Percentiles rank a stretch among this genome's conserved stretches.
Evolutionary conservation across 2,113 vertebrate species (phyloP).

Genomic region (Todiramphus chloris): DNA sequence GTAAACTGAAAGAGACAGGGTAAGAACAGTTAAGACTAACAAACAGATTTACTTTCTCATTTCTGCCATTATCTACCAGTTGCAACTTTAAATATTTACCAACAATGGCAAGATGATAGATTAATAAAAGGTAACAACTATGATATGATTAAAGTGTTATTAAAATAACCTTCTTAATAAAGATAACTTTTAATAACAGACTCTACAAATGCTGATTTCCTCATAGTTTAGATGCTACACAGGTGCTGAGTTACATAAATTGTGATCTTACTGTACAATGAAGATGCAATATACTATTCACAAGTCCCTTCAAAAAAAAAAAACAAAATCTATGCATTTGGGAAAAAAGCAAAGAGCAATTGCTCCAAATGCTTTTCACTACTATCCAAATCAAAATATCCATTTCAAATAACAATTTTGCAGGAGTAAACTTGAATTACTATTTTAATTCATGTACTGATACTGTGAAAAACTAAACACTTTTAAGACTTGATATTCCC

Average conservation of each 20-base stretch:
- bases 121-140: not conserved
- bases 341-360: not conserved
- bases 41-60: not conserved
- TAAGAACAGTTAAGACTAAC: slow-evolving; percentile 9
- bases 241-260: not conserved
- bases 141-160: not conserved
- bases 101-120: not conserved
- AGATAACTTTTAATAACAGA: not conserved
- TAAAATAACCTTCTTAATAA: not conserved
- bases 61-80: not conserved
- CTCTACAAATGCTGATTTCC: not conserved
- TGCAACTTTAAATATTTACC: slow-evolving; percentile 1
- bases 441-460: not conserved
- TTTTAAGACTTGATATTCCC: not conserved
- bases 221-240: not conserved
- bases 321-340: not conserved
- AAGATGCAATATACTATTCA: not conserved
- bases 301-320: not conserved
- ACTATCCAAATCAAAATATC: not conserved
- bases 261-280: not conserved
- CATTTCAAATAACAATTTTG: not conserved
- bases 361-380: not conserved
- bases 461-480: not conserved
- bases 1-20: slow-evolving; percentile 86
- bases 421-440: not conserved